Percentiles rank a stretch among this genome's conserved stretches.
phyloP scores from a whole-genome alignment of 2,113 vertebrate genomes.

The Gavialis gangeticus region DNA sequence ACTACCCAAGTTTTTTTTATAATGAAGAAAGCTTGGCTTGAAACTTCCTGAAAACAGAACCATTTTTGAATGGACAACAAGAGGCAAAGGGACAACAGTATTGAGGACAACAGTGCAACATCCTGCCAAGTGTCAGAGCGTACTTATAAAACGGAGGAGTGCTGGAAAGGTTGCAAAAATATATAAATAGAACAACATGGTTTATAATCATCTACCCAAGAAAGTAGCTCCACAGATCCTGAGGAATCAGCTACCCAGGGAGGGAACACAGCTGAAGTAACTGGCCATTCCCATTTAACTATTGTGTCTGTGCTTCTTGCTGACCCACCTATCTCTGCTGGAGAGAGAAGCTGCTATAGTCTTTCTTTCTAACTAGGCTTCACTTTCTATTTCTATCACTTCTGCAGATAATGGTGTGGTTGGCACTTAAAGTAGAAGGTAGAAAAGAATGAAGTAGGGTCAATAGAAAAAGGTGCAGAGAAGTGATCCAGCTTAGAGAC shows the following conservation, averaged over 20 bases:
- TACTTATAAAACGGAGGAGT: background rate
- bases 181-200: background rate
- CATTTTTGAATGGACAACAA: background rate
- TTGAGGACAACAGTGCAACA: background rate
- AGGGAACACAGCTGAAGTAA: background rate
- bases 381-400: background rate
- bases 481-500: background rate
- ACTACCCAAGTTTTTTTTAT: fast-evolving
- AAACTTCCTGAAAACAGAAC: fast-evolving
- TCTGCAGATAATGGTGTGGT: background rate
- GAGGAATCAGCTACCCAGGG: background rate
- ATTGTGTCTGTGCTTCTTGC: background rate
- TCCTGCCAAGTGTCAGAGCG: background rate
- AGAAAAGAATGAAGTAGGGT: background rate
- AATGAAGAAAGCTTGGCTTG: background rate
- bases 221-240: background rate
- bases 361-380: background rate
- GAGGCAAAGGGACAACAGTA: too few relatives aligned
- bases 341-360: background rate
- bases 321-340: background rate
- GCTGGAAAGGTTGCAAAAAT: background rate
- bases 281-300: background rate
- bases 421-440: background rate
- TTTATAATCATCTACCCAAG: background rate
- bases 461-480: background rate